Base-by-base conservation (phyloP, 1,140 invertebrate species). In the Chionoecetes opilio region DNA sequence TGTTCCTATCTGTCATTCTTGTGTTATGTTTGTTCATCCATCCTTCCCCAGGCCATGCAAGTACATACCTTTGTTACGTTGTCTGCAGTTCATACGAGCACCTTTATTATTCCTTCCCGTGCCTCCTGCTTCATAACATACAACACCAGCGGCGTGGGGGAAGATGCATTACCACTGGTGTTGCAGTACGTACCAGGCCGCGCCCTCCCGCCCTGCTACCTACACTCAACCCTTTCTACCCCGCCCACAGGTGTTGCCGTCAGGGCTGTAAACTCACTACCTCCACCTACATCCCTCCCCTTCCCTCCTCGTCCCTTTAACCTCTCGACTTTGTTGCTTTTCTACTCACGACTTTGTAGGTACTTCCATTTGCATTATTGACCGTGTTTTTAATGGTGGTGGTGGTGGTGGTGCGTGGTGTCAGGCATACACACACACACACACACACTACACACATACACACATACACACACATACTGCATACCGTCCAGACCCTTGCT, bases 311-410 rank as follows among this genome's bases (percentile, higher is more conserved):
- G 21, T 75, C 63, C 63, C n/a, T 6, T n/a, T 9, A 17, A 9
- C 21, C 46, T 53, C 63, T 75, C 63, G 21, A n/a, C 63, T 26
- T 11, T n/a, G 63, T 75, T 75, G 63, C 63, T n/a, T 75, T 75
- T 75, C 63, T 75, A n/a, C 63, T 75, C 63, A 75, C 63, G 63
- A 75, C 21, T 75, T 75, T 53, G 46, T 53, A 53, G 63, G 63
- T 75, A 21, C 63, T 75, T 75, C n/a, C 26, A 75, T 75, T 75
- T 75, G 63, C 63, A 75, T 75, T 75, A 75, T 75, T 75, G 63
- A 75, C 63, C 63, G 63, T 75, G 63, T 75, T 75, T n/a, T 75
- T 75, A 75, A 75, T 26, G 63, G 11, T 5, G n/a, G n/a, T 26
- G n/a, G 1, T n/a, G 32, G 31, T 34, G 85, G 31, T 86, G 85